Percentiles rank a stretch among this genome's conserved stretches.
Conservation (phyloP, 2,888 invertebrate genomes). For the Netelia fuscicornis region DNA sequence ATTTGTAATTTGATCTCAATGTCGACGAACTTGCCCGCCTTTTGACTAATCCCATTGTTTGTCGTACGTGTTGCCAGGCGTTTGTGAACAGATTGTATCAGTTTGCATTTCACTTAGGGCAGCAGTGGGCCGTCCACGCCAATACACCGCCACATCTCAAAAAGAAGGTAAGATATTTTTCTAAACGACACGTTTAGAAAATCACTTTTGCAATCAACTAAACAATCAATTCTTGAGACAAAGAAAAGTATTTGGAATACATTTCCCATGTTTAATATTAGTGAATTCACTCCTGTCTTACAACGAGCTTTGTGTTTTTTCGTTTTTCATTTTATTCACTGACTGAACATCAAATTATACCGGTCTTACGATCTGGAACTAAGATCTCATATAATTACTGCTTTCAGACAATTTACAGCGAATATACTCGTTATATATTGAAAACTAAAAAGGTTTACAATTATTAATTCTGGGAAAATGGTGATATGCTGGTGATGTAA, state of each 20-base stretch:
- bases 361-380: too few relatives aligned
- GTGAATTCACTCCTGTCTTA: too few relatives aligned
- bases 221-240: too few relatives aligned
- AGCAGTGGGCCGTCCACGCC: conserved; percentile 90
- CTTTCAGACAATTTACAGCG: too few relatives aligned
- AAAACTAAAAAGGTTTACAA: neutral
- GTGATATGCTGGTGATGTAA: conserved; percentile 61
- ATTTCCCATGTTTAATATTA: too few relatives aligned
- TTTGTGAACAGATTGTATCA: conserved; percentile 88
- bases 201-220: too few relatives aligned
- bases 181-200: too few relatives aligned
- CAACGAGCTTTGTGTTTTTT: neutral
- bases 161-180: conserved; percentile 87
- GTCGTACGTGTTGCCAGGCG: conserved; percentile 87
- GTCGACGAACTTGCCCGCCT: conserved; percentile 79
- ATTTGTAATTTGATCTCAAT: conserved; percentile 17
- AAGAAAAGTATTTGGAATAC: too few relatives aligned
- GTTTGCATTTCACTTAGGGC: conserved; percentile 91
- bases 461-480: conserved; percentile 48
- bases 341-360: too few relatives aligned
- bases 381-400: too few relatives aligned
- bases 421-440: neutral
- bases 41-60: conserved; percentile 84
- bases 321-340: neutral
- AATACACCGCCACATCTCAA: conserved; percentile 87